Evolutionary conservation across 2,797 vertebrate genomes (phyloP), one percentile per base, ranked within the genome.

Genomic region (Phataginus tricuspis): DNA sequence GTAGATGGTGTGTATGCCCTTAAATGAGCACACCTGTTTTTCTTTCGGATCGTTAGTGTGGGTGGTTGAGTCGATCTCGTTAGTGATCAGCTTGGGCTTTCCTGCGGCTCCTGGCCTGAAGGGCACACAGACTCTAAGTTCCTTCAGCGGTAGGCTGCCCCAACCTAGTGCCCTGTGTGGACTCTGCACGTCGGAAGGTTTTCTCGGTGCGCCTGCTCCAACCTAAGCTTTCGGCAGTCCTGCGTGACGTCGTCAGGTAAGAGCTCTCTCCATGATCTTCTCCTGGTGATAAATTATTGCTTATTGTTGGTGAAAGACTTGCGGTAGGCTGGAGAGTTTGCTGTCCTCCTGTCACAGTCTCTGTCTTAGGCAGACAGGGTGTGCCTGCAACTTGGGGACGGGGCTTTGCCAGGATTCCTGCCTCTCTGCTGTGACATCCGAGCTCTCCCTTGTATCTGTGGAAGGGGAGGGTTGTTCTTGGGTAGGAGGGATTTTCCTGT

Each of bases 141-240:
- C 29, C 45, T 29, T 23, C 5, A 2, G 34, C 11, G 69, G 27
- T 31, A 7, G 34, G 64, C 12, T 4, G 12, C 45, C 11, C 0
- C 10, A 2, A 5, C 7, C 29, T 6, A 9, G 57, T 39, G 13
- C 0, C 4, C 14, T 27, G 34, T 11, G 27, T 31, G 15, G 31
- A 14, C 25, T 16, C 21, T 21, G 0, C 4, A 7, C 10, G 55
- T 18, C 0, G 5, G 11, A 7, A 13, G 4, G 16, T 84, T 19
- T 64, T 19, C 69, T 27, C 59, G 0, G 4, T 0, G 2, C 12
- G 34, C 21, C 45, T 14, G 80, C 14, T 25, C 18, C 15, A 1
- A 1, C 68, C 14, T n/a, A 16, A 42, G 80, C 59, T 29, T n/a
- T n/a, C 39, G 5, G 49, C 7, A 4, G 29, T 13, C 69, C 49